Conservation (phyloP, 2,113 vertebrate genomes). For the Reinhardtius hippoglossoides region DNA sequence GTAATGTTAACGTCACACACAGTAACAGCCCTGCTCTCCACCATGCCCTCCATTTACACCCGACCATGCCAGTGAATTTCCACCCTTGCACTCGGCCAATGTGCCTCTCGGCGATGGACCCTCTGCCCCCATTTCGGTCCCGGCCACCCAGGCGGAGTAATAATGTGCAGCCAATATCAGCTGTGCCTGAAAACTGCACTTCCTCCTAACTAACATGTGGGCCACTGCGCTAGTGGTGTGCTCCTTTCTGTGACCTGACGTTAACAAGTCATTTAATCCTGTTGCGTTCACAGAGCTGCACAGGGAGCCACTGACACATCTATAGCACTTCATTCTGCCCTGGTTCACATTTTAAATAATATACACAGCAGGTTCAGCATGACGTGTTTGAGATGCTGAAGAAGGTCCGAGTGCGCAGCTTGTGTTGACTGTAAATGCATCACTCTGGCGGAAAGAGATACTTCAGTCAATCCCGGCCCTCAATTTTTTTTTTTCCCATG, state of each 20-base stretch:
- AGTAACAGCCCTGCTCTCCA: constrained; percentile 38
- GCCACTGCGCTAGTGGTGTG: constrained; percentile 46
- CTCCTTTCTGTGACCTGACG: constrained; percentile 29
- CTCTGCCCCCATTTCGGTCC: constrained; percentile 49
- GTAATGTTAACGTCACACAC: constrained; percentile 56
- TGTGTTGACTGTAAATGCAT: constrained; percentile 70
- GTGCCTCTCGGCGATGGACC: constrained; percentile 47
- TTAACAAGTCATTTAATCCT: constrained; percentile 55
- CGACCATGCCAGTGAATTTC: constrained; percentile 67
- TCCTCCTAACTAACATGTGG: constrained; percentile 43
- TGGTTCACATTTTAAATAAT: constrained; percentile 61
- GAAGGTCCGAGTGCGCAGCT: constrained; percentile 34
- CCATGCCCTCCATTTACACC: constrained; percentile 63
- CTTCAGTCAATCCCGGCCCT: constrained; percentile 29
- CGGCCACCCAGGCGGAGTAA: constrained; percentile 40
- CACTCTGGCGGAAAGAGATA: constrained; percentile 37
- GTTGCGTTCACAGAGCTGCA: constrained; percentile 48
- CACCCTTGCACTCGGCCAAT: constrained; percentile 42
- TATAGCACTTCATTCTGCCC: constrained; percentile 32
- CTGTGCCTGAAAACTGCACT: constrained; percentile 59
- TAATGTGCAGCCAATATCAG: constrained; percentile 54
- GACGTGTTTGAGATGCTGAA: not conserved
- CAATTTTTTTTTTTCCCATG: constrained; percentile 31
- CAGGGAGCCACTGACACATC: constrained; percentile 15
- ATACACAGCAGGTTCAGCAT: no score